These are phyloP conservation scores for Dasysyrphus tricinctus DNA, from an alignment of 2,888 invertebrate genomes.

Conservation along the genomic window DNA sequence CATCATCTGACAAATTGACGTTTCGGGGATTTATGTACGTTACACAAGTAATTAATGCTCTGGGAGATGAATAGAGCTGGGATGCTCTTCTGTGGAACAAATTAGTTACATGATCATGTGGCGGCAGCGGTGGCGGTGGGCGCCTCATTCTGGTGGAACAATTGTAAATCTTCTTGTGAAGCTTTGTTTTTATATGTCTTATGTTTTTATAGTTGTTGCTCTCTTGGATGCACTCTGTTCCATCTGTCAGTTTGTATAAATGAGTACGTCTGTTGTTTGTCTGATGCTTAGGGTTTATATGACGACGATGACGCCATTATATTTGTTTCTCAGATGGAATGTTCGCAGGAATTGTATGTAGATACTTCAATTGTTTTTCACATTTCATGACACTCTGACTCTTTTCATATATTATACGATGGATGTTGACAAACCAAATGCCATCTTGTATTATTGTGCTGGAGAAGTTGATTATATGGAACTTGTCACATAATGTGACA, in stretches of 20 bases:
- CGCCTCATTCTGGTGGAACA: conserved; percentile 58
- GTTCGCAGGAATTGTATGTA: conserved; percentile 30
- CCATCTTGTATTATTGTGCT: conserved; percentile 24
- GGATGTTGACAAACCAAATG: conserved; percentile 40
- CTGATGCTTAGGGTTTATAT: conserved; percentile 38
- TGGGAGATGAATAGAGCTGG: conserved; percentile 66
- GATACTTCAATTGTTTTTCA: conserved; percentile 65
- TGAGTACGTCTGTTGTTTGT: conserved; percentile 52
- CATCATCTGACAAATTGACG: conserved; percentile 72
- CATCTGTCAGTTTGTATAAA: conserved; percentile 58
- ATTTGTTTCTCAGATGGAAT: conserved; percentile 29
- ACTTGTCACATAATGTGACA: conserved; percentile 82
- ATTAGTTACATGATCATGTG: conserved; percentile 73
- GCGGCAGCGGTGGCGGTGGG: conserved; percentile 41
- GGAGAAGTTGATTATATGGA: conserved; percentile 81
- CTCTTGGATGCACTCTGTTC: conserved; percentile 44
- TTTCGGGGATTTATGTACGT: conserved; percentile 69
- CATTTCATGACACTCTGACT: conserved; percentile 37
- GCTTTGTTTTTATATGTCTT: conserved; percentile 19
- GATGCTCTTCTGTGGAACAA: conserved; percentile 67
- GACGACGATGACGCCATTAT: conserved; percentile 40
- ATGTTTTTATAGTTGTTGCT: background rate
- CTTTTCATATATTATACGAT: background rate
- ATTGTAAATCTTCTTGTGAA: conserved; percentile 51
- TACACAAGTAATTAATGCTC: conserved; percentile 72